Evolutionary conservation across 2,113 vertebrate genomes (phyloP).

Genomic region (Burhinus bistriatus): DNA sequence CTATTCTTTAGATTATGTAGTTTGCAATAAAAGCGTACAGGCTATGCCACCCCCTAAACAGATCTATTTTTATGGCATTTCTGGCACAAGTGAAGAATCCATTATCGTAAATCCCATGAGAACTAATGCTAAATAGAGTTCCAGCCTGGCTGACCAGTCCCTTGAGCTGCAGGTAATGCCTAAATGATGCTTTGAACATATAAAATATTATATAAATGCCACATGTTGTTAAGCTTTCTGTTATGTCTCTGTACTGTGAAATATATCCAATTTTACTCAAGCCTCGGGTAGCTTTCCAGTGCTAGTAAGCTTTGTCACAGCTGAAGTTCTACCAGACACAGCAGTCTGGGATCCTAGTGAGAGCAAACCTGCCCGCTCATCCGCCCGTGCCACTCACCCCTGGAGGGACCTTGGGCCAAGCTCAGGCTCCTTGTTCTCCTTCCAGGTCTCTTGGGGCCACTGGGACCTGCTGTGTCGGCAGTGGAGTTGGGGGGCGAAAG

Average conservation of each 20-base stretch:
- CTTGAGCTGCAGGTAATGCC: not conserved
- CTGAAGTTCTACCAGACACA: not conserved
- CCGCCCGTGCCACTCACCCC: fast-evolving
- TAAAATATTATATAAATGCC: not conserved
- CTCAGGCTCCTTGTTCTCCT: not conserved
- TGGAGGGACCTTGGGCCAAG: not conserved
- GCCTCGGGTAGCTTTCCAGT: not conserved
- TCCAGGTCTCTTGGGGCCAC: not conserved
- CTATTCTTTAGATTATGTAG: not conserved
- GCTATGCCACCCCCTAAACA: not conserved
- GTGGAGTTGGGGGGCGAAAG: not conserved
- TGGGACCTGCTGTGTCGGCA: not conserved
- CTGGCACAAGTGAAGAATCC: not conserved
- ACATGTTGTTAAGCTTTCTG: not conserved
- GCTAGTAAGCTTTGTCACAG: not conserved
- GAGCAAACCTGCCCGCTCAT: not conserved
- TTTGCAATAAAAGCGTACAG: not conserved
- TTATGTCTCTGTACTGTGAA: not conserved
- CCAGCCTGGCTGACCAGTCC: not conserved
- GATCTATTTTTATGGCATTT: not conserved
- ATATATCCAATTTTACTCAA: not conserved
- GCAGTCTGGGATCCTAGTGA: not conserved
- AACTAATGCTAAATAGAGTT: not conserved
- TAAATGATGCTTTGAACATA: not conserved
- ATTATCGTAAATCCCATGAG: not conserved